Evolutionary conservation across 2,888 invertebrate species (phyloP).

Genomic region (Fragum fragum): DNA sequence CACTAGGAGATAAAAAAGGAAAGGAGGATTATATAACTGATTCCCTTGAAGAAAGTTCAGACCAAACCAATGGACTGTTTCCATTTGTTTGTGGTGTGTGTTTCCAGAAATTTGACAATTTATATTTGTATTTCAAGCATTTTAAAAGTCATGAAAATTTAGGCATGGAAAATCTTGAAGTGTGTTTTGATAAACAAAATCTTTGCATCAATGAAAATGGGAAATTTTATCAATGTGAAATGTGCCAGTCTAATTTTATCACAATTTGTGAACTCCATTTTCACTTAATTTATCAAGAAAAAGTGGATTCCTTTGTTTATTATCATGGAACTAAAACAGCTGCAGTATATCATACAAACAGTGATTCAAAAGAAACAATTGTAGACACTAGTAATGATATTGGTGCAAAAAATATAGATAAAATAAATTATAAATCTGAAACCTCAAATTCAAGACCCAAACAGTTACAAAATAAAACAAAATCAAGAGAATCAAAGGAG

Average conservation of each 20-base stretch:
- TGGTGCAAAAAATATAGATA: too few species aligned
- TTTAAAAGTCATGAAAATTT: neutral
- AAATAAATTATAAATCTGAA: too few species aligned
- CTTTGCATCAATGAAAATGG: neutral
- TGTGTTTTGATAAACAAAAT: neutral
- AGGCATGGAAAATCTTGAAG: neutral
- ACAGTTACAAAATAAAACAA: too few species aligned
- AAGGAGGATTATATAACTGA: too few species aligned
- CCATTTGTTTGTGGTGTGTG: conserved; percentile 25
- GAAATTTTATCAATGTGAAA: neutral
- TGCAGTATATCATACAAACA: neutral
- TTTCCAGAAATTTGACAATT: conserved; percentile 2
- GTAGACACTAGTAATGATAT: too few species aligned
- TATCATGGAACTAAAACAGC: neutral
- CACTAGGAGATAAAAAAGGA: neutral
- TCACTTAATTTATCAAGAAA: conserved; percentile 1
- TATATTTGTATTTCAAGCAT: conserved; percentile 10
- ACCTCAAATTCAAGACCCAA: too few species aligned
- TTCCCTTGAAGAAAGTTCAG: neutral
- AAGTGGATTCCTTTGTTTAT: neutral
- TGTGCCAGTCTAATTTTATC: neutral
- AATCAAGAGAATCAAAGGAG: neutral
- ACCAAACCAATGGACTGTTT: neutral
- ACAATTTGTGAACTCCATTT: conserved; percentile 8
- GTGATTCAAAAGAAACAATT: neutral